Evolutionary conservation across 2,113 vertebrate genomes (phyloP).

Genomic region (Hippocampus barbouri): DNA sequence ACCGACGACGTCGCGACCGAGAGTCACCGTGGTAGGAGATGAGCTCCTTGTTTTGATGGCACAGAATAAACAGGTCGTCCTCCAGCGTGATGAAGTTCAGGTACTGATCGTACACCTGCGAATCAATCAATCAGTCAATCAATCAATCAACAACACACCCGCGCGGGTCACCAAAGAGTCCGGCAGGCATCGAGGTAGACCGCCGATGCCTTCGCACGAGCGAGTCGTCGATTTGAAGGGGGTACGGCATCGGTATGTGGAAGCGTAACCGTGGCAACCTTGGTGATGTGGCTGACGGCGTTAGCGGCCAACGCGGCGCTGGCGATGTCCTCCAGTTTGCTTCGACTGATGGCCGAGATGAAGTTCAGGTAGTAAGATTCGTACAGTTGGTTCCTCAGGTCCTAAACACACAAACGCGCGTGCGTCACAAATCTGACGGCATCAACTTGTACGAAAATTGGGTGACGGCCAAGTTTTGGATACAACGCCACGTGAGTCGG

Average conservation of each 20-base stretch:
- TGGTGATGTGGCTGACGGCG: slow-evolving; percentile 88
- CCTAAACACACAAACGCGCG: slow-evolving; percentile 67
- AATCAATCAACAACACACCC: not conserved
- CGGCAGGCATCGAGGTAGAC: too few species aligned
- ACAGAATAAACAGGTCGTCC: slow-evolving; percentile 96
- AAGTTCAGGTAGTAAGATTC: slow-evolving; percentile 98
- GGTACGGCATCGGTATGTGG: not conserved
- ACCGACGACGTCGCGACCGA: not conserved
- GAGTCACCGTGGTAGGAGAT: slow-evolving; percentile 90
- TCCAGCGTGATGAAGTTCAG: slow-evolving; percentile 99
- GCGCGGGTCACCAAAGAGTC: too few species aligned
- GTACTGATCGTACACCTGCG: slow-evolving; percentile 96
- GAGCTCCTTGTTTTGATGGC: slow-evolving; percentile 95
- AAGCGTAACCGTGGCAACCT: slow-evolving; percentile 74
- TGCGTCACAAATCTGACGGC: not conserved
- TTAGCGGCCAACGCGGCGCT: slow-evolving; percentile 90
- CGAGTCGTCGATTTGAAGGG: too few species aligned
- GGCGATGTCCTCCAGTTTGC: slow-evolving; percentile 97
- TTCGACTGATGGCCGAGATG: slow-evolving; percentile 97
- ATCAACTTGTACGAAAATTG: not conserved
- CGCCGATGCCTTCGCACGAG: too few species aligned
- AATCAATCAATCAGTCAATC: slow-evolving; percentile 6
- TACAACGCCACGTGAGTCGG: too few species aligned
- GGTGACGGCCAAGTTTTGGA: too few species aligned
- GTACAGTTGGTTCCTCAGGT: slow-evolving; percentile 93